phyloP scores from a whole-genome alignment of 2,113 vertebrate genomes.

The Cyphomyrus plagiostoma region DNA sequence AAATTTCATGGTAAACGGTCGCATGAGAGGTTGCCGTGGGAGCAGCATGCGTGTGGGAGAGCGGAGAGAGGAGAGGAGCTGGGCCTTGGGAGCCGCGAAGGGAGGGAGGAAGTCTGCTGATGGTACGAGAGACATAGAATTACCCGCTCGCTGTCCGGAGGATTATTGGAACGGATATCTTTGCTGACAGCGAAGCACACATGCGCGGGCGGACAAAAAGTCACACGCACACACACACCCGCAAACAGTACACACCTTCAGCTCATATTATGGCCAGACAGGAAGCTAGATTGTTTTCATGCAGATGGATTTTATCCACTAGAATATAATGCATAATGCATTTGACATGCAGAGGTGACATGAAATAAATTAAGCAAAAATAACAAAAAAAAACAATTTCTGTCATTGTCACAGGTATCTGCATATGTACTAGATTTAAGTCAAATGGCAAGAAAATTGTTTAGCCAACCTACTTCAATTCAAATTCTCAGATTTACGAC shows the following conservation, averaged over 20 bases:
- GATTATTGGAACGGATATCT: background rate
- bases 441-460: background rate
- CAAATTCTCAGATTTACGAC: background rate
- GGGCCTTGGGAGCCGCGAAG: no score
- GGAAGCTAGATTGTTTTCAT: constrained; percentile 20
- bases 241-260: constrained; percentile 7
- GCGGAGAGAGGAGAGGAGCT: background rate
- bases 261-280: background rate
- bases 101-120: background rate
- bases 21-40: background rate
- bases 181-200: constrained; percentile 8
- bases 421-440: background rate
- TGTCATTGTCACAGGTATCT: background rate
- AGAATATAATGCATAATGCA: constrained; percentile 1
- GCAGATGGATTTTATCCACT: constrained; percentile 11
- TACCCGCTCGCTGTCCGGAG: background rate
- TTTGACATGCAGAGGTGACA: constrained; percentile 3
- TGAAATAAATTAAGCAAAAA: constrained; percentile 1
- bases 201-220: background rate
- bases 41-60: background rate
- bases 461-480: background rate
- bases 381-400: background rate
- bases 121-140: background rate
- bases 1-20: background rate
- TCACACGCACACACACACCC: constrained; percentile 2